phyloP scores from a whole-genome alignment of 2,888 invertebrate species.

The Agrochola lota region DNA sequence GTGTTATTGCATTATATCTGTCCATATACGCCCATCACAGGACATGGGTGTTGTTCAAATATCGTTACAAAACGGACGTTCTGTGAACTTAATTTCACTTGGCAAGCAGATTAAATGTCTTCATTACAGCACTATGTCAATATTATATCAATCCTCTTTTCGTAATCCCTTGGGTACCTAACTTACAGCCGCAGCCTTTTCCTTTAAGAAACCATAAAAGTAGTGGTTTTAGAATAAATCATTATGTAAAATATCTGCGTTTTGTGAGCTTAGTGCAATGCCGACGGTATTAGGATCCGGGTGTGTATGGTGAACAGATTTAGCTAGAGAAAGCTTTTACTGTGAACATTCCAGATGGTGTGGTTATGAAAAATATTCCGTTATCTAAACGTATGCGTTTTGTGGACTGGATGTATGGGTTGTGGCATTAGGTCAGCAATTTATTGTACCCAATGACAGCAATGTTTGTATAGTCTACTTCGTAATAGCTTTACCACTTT shows the following conservation, averaged over 20 bases:
- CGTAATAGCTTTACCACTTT: too few species aligned
- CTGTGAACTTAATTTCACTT: constrained; percentile 7
- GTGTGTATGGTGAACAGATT: constrained; percentile 47
- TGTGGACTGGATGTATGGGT: constrained; percentile 17
- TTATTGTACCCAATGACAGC: not conserved
- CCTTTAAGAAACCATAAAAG: not conserved
- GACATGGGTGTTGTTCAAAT: not conserved
- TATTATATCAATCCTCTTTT: not conserved
- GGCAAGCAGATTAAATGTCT: not conserved
- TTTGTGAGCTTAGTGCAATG: constrained; percentile 10
- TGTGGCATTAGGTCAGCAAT: too few species aligned
- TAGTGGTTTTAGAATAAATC: not conserved
- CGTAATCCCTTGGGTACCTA: not conserved
- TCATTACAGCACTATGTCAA: not conserved
- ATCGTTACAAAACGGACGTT: not conserved
- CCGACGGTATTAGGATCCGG: constrained; percentile 30
- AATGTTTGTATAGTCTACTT: not conserved
- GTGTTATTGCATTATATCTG: constrained; percentile 5
- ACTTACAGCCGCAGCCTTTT: not conserved
- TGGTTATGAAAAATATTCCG: constrained; percentile 55
- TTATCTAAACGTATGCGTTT: constrained; percentile 17
- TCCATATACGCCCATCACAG: not conserved
- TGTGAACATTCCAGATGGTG: constrained; percentile 40
- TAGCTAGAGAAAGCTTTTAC: constrained; percentile 55
- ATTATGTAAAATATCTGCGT: not conserved